phyloP scores from a whole-genome alignment of 2,797 vertebrate species.

The Chelonia mydas region DNA sequence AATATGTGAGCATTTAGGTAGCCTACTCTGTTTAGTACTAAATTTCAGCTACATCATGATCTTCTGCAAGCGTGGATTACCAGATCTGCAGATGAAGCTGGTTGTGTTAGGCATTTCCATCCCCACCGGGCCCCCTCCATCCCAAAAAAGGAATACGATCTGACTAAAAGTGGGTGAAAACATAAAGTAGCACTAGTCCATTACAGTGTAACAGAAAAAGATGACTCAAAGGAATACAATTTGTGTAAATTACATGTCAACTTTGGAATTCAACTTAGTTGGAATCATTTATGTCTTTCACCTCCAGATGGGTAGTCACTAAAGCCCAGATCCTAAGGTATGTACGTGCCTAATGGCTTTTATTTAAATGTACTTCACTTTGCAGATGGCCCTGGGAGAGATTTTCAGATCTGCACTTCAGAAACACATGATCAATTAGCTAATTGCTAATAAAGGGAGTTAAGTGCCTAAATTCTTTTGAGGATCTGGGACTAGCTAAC shows the following conservation, averaged over 20 bases:
- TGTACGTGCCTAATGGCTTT: not conserved
- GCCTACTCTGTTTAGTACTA: not conserved
- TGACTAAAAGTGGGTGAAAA: not conserved
- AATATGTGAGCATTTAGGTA: no score
- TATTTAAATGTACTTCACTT: not conserved
- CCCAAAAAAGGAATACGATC: no score
- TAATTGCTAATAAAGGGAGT: not conserved
- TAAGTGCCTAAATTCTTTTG: not conserved
- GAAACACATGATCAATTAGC: not conserved
- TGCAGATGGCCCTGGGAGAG: not conserved
- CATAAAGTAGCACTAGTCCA: not conserved
- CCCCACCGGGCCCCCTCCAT: not conserved
- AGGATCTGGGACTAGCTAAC: not conserved
- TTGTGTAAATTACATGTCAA: not conserved
- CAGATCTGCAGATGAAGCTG: not conserved
- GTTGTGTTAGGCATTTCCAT: not conserved
- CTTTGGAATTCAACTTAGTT: not conserved
- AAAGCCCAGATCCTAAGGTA: not conserved
- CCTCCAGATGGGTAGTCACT: not conserved
- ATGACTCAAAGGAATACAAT: not conserved
- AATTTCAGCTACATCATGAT: not conserved
- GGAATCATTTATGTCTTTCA: not conserved
- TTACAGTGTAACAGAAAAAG: not conserved
- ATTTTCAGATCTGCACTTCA: not conserved
- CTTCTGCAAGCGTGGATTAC: not conserved